phyloP scores from a whole-genome alignment of 2,113 vertebrate genomes.

The Oncorhynchus nerka region DNA sequence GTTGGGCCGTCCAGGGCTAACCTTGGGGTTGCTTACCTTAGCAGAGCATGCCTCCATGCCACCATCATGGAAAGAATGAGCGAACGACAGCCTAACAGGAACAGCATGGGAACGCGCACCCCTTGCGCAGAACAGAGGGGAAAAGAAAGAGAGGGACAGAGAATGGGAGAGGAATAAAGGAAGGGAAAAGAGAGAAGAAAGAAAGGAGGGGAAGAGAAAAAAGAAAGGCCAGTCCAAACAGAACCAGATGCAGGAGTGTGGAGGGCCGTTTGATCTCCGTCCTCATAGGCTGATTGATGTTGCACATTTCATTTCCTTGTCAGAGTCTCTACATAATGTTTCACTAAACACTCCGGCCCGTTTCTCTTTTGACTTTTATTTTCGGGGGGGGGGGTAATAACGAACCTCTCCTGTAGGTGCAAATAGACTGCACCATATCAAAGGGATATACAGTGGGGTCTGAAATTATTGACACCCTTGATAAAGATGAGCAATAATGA shows the following conservation, averaged over 20 bases:
- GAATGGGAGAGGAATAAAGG: slow-evolving; percentile 4
- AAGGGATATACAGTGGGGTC: slow-evolving; percentile 6
- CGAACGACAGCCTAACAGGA: slow-evolving; percentile 67
- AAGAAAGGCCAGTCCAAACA: slow-evolving; percentile 61
- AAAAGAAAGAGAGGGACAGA: slow-evolving; percentile 30
- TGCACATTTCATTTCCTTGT: slow-evolving; percentile 76
- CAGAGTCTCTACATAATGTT: slow-evolving; percentile 77
- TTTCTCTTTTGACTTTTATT: slow-evolving; percentile 59
- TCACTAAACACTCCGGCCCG: slow-evolving; percentile 72
- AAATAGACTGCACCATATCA: slow-evolving; percentile 53
- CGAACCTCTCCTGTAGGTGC: slow-evolving; percentile 60
- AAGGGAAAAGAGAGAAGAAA: slow-evolving; percentile 53
- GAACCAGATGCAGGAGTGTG: slow-evolving; percentile 70
- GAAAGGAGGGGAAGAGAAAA: slow-evolving; percentile 50
- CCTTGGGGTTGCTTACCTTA: slow-evolving; percentile 48
- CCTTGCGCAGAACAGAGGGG: slow-evolving; percentile 38
- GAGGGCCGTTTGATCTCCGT: slow-evolving; percentile 76
- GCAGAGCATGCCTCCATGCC: slow-evolving; percentile 66
- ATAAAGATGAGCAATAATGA: too few relatives aligned
- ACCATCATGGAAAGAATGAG: slow-evolving; percentile 71
- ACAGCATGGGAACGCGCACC: slow-evolving; percentile 56
- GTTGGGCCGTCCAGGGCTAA: neutral
- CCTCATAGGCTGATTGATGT: slow-evolving; percentile 76
- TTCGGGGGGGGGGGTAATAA: slow-evolving; percentile 56
- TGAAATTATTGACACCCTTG: too few relatives aligned